phyloP scores from a whole-genome alignment of 2,888 invertebrate genomes.

The Tricholauxania praeusta region DNA sequence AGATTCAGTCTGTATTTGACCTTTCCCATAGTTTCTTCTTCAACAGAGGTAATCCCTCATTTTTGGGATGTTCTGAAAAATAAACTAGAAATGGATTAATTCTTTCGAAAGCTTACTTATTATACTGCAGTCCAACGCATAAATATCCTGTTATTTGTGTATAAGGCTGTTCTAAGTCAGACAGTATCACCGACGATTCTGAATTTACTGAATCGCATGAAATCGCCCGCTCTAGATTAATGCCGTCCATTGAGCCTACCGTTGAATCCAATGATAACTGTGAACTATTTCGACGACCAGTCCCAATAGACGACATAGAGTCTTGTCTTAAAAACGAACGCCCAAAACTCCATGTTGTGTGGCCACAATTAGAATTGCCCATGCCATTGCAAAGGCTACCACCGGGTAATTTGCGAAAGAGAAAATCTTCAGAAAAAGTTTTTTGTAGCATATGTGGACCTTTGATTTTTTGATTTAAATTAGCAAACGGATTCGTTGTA shows the following conservation, averaged over 20 bases:
- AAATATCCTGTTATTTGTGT: conserved; percentile 80
- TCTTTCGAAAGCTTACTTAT: conserved; percentile 72
- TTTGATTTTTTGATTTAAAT: conserved; percentile 61
- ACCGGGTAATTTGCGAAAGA: conserved; percentile 59
- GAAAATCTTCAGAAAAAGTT: conserved; percentile 67
- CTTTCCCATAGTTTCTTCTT: too few relatives aligned
- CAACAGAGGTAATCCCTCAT: too few relatives aligned
- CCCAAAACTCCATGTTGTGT: conserved; percentile 61
- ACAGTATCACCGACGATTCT: conserved; percentile 79
- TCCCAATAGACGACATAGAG: conserved; percentile 52
- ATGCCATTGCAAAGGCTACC: conserved; percentile 13
- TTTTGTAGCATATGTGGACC: conserved; percentile 65
- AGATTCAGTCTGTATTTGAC: too few relatives aligned
- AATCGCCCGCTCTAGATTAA: conserved; percentile 72
- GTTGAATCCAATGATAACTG: conserved; percentile 60
- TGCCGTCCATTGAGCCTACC: conserved; percentile 60
- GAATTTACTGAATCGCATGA: conserved; percentile 86
- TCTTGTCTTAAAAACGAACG: conserved; percentile 62
- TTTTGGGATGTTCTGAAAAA: too few relatives aligned
- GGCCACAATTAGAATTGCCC: conserved; percentile 43
- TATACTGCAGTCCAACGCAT: conserved; percentile 82
- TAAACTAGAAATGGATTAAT: too few relatives aligned
- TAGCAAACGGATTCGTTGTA: conserved; percentile 59
- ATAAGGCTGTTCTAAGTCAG: conserved; percentile 77
- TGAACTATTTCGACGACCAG: conserved; percentile 64